A percentile compares a stretch with the other conserved stretches of the same genome.
These are phyloP conservation scores for Nomia melanderi DNA, from an alignment of 1,140 invertebrate genomes.

Conservation along the genomic window DNA sequence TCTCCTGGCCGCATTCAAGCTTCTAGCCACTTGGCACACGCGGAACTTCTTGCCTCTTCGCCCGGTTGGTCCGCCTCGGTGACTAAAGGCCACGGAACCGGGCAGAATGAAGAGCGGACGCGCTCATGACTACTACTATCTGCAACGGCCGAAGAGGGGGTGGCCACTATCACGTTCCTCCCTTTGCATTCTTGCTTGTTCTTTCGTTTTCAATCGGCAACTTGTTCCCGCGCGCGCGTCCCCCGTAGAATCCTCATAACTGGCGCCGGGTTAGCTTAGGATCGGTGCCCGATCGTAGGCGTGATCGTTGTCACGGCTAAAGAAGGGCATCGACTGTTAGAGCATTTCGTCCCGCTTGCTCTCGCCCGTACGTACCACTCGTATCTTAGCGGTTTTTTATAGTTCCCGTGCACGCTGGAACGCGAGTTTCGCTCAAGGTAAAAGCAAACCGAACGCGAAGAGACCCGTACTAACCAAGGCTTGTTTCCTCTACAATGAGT, in stretches of 20 bases:
- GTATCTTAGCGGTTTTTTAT: constrained; percentile 2
- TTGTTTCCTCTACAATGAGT: background rate
- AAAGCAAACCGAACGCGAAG: background rate
- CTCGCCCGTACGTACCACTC: background rate
- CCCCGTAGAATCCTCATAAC: constrained; percentile 58
- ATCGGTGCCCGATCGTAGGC: constrained; percentile 46
- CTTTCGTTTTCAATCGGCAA: constrained; percentile 73
- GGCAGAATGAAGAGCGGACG: constrained; percentile 65
- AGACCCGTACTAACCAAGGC: no score
- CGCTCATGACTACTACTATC: constrained; percentile 69
- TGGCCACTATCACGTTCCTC: constrained; percentile 72
- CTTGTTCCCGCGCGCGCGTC: constrained; percentile 58
- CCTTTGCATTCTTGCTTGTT: constrained; percentile 73
- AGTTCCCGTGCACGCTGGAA: background rate
- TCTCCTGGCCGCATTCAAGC: constrained; percentile 49
- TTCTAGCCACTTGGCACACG: constrained; percentile 26
- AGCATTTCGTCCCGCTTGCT: constrained; percentile 14
- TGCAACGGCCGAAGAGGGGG: constrained; percentile 65
- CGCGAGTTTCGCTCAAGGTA: constrained; percentile 27
- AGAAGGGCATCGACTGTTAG: constrained; percentile 36
- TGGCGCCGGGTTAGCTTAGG: constrained; percentile 42
- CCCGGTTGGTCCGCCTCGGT: constrained; percentile 39
- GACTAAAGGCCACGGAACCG: constrained; percentile 65
- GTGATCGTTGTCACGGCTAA: constrained; percentile 51
- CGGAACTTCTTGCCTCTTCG: constrained; percentile 35